A percentile compares a stretch with the other conserved stretches of the same genome.
These are phyloP conservation scores for Augochlora pura DNA, from an alignment of 1,140 invertebrate genomes.

Conservation along the genomic window DNA sequence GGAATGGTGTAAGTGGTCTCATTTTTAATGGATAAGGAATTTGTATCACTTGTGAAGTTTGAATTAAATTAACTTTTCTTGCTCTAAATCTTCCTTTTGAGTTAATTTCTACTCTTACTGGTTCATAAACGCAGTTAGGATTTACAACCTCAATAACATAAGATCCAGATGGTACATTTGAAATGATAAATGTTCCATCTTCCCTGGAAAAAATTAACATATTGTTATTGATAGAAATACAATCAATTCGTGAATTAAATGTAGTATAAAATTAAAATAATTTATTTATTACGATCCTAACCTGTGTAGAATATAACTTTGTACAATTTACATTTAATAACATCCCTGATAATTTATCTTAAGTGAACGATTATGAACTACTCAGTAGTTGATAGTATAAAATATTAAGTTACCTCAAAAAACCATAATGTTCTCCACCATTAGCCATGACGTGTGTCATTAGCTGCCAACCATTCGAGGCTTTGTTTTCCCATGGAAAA, in stretches of 20 bases:
- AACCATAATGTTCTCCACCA: conserved; percentile 92
- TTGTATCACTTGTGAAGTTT: conserved; percentile 92
- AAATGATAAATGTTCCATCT: conserved; percentile 96
- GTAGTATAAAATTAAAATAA: not conserved
- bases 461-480: conserved; percentile 86
- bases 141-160: conserved; percentile 96
- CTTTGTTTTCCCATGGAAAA: conserved; percentile 84
- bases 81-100: conserved; percentile 97
- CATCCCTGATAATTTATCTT: not conserved
- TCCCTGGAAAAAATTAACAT: conserved; percentile 81
- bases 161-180: conserved; percentile 95
- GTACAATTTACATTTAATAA: not conserved
- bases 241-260: not conserved
- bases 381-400: no score
- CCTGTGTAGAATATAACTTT: not conserved
- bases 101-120: conserved; percentile 96
- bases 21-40: conserved; percentile 95
- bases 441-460: conserved; percentile 91
- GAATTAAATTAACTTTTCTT: conserved; percentile 96
- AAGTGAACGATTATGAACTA: not conserved
- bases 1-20: conserved; percentile 89
- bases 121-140: conserved; percentile 95
- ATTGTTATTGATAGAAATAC: not conserved
- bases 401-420: conserved; percentile 83
- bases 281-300: conserved; percentile 3